phyloP scores from a whole-genome alignment of 1,140 invertebrate species.

The Brachionus rotundiformis region DNA sequence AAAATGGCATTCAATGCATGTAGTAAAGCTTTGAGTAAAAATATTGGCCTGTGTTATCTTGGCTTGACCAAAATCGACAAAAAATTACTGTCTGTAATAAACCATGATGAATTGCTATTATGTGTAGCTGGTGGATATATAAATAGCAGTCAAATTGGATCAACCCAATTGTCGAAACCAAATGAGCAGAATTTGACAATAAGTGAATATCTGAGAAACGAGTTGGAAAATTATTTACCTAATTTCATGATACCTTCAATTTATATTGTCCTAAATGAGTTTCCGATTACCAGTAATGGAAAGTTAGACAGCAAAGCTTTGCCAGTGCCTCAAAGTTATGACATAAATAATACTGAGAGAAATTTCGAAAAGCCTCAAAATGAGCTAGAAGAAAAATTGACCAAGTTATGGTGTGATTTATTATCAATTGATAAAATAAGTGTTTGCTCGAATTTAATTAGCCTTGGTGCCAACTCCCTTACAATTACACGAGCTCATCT shows the following conservation, averaged over 20 bases:
- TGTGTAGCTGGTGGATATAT: not conserved
- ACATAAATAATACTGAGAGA: not conserved
- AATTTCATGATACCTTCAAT: not conserved
- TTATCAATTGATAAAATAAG: not conserved
- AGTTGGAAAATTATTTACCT: not conserved
- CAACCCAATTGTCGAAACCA: not conserved
- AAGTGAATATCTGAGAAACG: not conserved
- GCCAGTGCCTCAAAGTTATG: not conserved
- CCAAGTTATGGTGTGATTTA: not conserved
- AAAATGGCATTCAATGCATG: not conserved
- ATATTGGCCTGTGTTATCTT: not conserved
- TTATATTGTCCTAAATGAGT: not conserved
- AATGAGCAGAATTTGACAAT: not conserved
- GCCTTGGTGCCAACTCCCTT: not conserved
- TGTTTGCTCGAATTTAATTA: not conserved
- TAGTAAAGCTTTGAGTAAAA: not conserved
- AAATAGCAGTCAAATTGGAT: not conserved
- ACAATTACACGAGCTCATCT: not conserved
- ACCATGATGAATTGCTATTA: not conserved
- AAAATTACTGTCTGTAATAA: not conserved
- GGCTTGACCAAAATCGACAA: not conserved
- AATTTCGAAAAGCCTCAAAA: not conserved
- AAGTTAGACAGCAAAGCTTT: not conserved
- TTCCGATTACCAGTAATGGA: not conserved
- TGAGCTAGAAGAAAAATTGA: not conserved